Evolutionary conservation across 2,888 invertebrate genomes (phyloP), one percentile per base, ranked within the genome.

Genomic region (Clistopyga incitator): DNA sequence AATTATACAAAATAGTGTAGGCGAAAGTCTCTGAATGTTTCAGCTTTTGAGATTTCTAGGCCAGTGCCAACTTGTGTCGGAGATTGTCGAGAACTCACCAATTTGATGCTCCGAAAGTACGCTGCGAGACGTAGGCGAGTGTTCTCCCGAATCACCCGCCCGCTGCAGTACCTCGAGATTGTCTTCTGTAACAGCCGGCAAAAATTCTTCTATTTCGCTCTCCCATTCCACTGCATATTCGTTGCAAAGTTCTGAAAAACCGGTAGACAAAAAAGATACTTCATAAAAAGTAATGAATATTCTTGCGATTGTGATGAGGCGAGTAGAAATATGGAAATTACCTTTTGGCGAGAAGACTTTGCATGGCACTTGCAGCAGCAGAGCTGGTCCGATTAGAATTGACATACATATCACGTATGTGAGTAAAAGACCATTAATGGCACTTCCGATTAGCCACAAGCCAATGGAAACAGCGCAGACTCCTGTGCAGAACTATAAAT

Each of bases 151-250:
- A 76, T 93, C 93, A 8, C 93, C 92, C 15, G 93, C 93, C 68
- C 91, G 90, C 29, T 91, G 90, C 78, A 93, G 89, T 83, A 93
- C 91, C 85, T 93, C 90, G 74, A 93, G 88, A 88, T 90, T 93
- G 70, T 92, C 92, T 75, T 92, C 92, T 6, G 92, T 93, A 23
- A 91, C 91, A 34, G 91, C 90, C 38, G 93, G 93, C 86, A 93
- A 86, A 89, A 93, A 93, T 83, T 93, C 93, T 82, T 93, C 93
- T 67, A 93, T 92, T 78, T 93, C 93, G 84, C 89, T 92, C 82
- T 93, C 93, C 91, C 92, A 93, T 88, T 93, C 93, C 47, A 74
- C 70, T 50, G 74, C 23, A 50, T 84, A 84, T 52, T 81, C 81
- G 59, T 81, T 77, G 65, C 81, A 81, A 52, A 84, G 47, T 10